These are phyloP conservation scores for Ursus arctos DNA, from an alignment of 2,113 vertebrate genomes.

Conservation along the genomic window DNA sequence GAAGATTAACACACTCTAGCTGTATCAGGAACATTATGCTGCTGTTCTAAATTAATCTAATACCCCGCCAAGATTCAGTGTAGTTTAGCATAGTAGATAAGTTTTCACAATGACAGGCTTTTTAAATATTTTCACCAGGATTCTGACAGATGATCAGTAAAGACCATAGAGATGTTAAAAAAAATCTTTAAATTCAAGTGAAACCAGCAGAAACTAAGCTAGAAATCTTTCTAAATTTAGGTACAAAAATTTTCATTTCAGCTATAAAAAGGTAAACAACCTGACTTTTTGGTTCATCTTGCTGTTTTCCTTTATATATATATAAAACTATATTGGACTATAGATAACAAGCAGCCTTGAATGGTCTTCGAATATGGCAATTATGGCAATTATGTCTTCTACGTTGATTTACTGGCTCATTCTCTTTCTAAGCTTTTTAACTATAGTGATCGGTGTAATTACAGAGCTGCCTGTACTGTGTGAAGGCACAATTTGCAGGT, in stretches of 20 bases:
- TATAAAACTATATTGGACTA: conserved; percentile 49
- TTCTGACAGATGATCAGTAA: conserved; percentile 33
- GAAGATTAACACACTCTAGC: background rate
- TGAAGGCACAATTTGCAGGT: conserved; percentile 78
- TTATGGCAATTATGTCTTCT: conserved; percentile 81
- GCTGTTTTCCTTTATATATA: background rate
- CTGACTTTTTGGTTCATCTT: conserved; percentile 50
- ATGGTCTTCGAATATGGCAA: conserved; percentile 74
- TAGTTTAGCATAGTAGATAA: conserved; percentile 4
- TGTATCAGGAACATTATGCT: background rate
- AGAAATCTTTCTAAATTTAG: conserved; percentile 45
- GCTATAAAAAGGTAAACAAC: conserved; percentile 41
- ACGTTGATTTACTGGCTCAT: conserved; percentile 68
- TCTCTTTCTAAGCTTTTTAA: conserved; percentile 78
- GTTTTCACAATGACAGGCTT: conserved; percentile 9
- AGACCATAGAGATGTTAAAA: conserved; percentile 8
- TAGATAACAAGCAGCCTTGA: conserved; percentile 60
- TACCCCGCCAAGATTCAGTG: background rate
- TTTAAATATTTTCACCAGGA: conserved; percentile 34
- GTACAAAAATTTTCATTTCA: background rate
- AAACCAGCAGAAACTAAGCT: conserved; percentile 47
- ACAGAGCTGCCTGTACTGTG: conserved; percentile 67
- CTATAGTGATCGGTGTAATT: conserved; percentile 75
- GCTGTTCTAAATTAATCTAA: background rate
- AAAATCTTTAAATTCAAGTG: conserved; percentile 39